Base-by-base conservation (phyloP, 2,113 vertebrate species). In the Actenoides hombroni region DNA sequence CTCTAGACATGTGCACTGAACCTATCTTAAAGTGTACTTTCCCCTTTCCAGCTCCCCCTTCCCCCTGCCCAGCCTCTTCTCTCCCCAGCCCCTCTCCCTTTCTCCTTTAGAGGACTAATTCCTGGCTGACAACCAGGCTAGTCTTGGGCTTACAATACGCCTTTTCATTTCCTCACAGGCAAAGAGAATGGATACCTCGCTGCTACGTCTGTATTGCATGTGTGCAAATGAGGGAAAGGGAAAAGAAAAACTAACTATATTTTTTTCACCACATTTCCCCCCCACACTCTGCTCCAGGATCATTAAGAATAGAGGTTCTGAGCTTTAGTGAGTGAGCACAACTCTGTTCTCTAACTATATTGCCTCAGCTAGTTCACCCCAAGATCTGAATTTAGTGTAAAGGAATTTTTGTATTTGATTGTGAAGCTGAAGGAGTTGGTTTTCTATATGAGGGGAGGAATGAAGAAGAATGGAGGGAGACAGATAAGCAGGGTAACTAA, bases 161-260 rank as follows among this genome's bases (percentile, higher is more conserved):
- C 97, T 97, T 98, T 98, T 98, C 97, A 98, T 98, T 94, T 97
- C 96, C 93, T 89, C 8, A 2, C 88, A 94, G 91, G 96, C 95
- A 71, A 88, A 96, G 87, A 97, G 97, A 98, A 97, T 79, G 76
- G 90, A 97, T 92, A 97, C 87, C 84, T 97, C 18, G 3, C 69
- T 60, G 88, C 70, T 93, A 19, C 0, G 74, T 86, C 88, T 77
- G 68, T 59, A 88, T 28, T 87, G 75, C 90, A 77, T 51, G 39
- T 51, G 87, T 82, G 64, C 76, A 94, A 86, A 80, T 53, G 67
- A 91, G 60, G 51, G 63, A 74, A 78, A 77, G 18, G 13, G 12
- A 13, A 5, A 2, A 23, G 21, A 13, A 65, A 56, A 31, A 4
- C 13, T 33, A 64, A 51, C 33, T 21, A 17, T 5, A 2, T 23